Evolutionary conservation across 2,797 vertebrate genomes (phyloP).

Genomic region (Argyrosomus regius): DNA sequence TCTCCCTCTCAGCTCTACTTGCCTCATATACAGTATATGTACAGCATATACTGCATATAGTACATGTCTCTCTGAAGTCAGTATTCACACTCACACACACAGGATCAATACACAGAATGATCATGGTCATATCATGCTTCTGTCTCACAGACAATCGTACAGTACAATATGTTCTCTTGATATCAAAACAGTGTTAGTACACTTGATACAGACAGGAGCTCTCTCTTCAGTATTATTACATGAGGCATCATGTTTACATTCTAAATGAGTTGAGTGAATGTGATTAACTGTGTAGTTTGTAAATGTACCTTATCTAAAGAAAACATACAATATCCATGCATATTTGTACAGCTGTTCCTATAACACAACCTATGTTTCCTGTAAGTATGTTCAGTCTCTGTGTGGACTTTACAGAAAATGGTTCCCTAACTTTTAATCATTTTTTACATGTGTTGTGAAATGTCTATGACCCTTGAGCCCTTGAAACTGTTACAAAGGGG

Average conservation of each 20-base stretch:
- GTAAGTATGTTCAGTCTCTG: background rate
- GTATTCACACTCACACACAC: background rate
- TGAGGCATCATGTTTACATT: background rate
- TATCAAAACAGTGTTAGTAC: background rate
- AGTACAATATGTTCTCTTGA: background rate
- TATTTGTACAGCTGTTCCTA: background rate
- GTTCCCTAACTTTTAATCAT: background rate
- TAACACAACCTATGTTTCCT: background rate
- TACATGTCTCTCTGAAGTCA: background rate
- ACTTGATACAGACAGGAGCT: background rate
- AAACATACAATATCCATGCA: background rate
- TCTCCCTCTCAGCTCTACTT: constrained; percentile 14
- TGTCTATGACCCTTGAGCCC: background rate
- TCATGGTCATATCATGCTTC: background rate
- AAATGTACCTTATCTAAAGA: background rate
- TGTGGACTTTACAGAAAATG: background rate
- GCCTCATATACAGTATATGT: constrained; percentile 5
- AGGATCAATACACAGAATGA: constrained; percentile 1
- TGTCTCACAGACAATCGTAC: background rate
- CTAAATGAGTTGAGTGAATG: background rate
- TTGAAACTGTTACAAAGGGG: background rate
- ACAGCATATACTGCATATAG: too few relatives aligned
- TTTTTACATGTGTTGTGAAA: background rate
- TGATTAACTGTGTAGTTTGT: background rate
- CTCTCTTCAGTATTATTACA: background rate